Evolutionary conservation across 1,140 invertebrate species (phyloP), one percentile per base, ranked within the genome.

Genomic region (Drosophila malerkotliana): DNA sequence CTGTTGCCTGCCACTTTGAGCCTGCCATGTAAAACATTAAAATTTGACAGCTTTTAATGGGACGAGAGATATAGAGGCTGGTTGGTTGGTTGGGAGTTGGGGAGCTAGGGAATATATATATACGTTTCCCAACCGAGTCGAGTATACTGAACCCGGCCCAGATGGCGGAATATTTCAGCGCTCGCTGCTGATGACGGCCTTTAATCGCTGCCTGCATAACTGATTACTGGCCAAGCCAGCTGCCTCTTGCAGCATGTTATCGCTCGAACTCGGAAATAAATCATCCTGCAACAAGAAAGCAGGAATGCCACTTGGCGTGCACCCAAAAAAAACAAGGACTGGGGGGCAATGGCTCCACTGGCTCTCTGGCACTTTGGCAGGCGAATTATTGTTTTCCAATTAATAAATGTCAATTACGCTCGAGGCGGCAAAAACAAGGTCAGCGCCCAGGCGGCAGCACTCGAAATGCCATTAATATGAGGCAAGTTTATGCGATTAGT

Each of bases 371-470:
- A 68, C 51, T 76, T 76, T 77, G 74, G 56, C 74, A 76, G 72
- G 52, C 72, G 79, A 90, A 90, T 90, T 90, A 90, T 90, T 90
- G 85, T 90, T 90, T 90, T 90, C 85, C 85, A 90, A 90, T 90
- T 90, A 90, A 90, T 90, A 90, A 90, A 90, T 85, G 85, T 90
- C 85, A 90, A 90, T 90, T 90, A 79, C 78, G 81, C 66, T 85
- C 51, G 63, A 48, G 45, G 68, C 41, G 34, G 21, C 61, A 87
- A 79, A 81, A 88, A 83, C 79, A 79, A 73, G 83, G 83, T 73
- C 83, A 73, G 57, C 37, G 26, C 28, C 53, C 69, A 66, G 24
- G 14, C 34, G 34, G 14, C 41, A 37, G 32, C 15, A 52, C 28
- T 51, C 41, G 53, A 61, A 41, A 14, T 44, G 9, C 30, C 30